Percentiles rank a stretch among this genome's conserved stretches.
These are phyloP conservation scores for Phrixothrix hirtus DNA, from an alignment of 2,888 invertebrate genomes.

Conservation along the genomic window DNA sequence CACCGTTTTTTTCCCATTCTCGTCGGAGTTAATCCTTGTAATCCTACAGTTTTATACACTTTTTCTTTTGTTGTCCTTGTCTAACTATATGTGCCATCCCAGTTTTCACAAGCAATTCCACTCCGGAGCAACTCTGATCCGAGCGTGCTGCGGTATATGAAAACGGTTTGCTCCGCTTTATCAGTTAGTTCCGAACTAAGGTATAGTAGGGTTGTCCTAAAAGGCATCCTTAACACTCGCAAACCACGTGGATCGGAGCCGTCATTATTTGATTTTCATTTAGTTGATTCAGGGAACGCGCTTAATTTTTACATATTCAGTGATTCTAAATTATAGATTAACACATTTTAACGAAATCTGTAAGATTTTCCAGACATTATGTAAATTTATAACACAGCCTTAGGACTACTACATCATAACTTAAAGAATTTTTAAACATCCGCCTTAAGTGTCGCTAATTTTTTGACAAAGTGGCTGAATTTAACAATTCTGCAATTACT, in stretches of 20 bases:
- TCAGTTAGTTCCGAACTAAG: constrained; percentile 13
- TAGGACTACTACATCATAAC: no score
- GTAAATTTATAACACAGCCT: no score
- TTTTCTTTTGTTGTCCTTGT: neutral
- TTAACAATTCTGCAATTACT: constrained; percentile 44
- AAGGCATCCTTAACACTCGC: neutral
- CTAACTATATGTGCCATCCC: neutral
- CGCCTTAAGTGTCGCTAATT: no score
- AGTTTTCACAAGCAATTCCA: constrained; percentile 12
- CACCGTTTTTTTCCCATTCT: neutral
- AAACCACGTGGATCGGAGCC: neutral
- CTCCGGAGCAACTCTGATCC: constrained; percentile 19
- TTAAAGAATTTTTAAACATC: no score
- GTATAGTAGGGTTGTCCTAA: neutral
- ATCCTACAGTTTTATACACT: constrained; percentile 5
- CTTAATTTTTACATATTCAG: constrained; percentile 9
- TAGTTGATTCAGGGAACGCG: neutral
- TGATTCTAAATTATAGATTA: no score
- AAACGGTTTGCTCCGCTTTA: constrained; percentile 12
- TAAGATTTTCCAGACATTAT: no score
- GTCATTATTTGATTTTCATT: neutral
- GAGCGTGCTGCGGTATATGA: constrained; percentile 10
- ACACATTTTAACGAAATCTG: no score
- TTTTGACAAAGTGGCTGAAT: constrained; percentile 48
- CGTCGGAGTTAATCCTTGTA: constrained; percentile 5